phyloP scores from a whole-genome alignment of 2,888 invertebrate species.

The Scelioninae gen. 2 region DNA sequence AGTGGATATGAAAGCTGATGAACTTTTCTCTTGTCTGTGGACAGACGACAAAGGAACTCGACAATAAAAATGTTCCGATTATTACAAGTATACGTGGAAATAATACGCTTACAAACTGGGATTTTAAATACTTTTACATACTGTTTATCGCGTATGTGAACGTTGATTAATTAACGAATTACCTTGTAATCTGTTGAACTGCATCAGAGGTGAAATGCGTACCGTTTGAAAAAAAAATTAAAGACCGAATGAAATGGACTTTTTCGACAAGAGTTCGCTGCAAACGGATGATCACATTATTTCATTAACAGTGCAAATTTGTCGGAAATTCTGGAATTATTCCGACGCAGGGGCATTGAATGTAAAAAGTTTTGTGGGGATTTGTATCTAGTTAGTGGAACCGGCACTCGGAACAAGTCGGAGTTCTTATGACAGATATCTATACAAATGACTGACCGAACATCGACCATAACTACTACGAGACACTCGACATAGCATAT shows the following conservation, averaged over 20 bases:
- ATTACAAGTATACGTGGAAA: background rate
- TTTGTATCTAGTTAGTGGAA: conserved; percentile 30
- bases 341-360: background rate
- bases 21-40: conserved; percentile 30
- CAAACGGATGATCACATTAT: no score
- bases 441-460: conserved; percentile 52
- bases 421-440: conserved; percentile 36
- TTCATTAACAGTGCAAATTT: background rate
- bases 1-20: conserved; percentile 43
- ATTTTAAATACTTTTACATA: no score
- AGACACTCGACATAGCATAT: conserved; percentile 35
- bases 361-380: conserved; percentile 17
- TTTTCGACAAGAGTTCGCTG: no score
- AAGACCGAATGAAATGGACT: no score
- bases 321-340: background rate
- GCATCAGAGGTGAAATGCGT: no score
- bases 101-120: no score
- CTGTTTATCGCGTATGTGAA: no score
- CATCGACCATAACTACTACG: conserved; percentile 53
- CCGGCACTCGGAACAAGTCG: conserved; percentile 29
- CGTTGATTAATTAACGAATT: no score
- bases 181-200: no score
- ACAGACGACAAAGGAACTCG: conserved; percentile 22
- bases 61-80: conserved; percentile 26
- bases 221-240: no score